Percentiles rank a stretch among this genome's conserved stretches.
Evolutionary conservation across 2,797 vertebrate species (phyloP).

Genomic region (Pithecia hirsuta): DNA sequence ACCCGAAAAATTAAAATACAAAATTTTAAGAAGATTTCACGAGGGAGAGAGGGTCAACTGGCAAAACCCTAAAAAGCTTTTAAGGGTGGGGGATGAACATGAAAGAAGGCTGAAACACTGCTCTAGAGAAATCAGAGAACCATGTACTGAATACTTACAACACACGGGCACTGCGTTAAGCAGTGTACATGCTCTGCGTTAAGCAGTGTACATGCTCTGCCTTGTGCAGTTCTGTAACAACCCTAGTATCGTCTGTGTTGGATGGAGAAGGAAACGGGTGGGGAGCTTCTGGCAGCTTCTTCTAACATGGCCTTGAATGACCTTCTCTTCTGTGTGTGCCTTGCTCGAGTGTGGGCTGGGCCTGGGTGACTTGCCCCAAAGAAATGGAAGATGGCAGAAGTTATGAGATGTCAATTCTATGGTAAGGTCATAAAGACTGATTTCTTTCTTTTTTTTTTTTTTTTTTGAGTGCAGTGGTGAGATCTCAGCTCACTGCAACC

Average conservation of each 20-base stretch:
- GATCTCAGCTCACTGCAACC: too few relatives aligned
- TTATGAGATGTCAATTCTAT: background rate
- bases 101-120: background rate
- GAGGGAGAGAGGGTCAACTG: background rate
- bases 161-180: too few relatives aligned
- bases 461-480: too few relatives aligned
- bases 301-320: background rate
- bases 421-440: background rate
- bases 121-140: background rate
- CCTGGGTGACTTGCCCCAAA: background rate
- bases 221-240: background rate
- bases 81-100: background rate
- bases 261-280: background rate
- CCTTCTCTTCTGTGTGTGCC: background rate
- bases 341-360: background rate
- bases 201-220: accelerated
- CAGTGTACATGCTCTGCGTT: accelerated
- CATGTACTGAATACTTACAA: background rate
- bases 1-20: background rate
- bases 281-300: background rate
- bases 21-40: background rate
- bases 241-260: background rate
- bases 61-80: too few relatives aligned
- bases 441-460: background rate
- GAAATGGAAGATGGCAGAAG: background rate